Percentiles rank a stretch among this genome's conserved stretches.
phyloP scores from a whole-genome alignment of 1,140 invertebrate genomes.

The Limonius californicus region DNA sequence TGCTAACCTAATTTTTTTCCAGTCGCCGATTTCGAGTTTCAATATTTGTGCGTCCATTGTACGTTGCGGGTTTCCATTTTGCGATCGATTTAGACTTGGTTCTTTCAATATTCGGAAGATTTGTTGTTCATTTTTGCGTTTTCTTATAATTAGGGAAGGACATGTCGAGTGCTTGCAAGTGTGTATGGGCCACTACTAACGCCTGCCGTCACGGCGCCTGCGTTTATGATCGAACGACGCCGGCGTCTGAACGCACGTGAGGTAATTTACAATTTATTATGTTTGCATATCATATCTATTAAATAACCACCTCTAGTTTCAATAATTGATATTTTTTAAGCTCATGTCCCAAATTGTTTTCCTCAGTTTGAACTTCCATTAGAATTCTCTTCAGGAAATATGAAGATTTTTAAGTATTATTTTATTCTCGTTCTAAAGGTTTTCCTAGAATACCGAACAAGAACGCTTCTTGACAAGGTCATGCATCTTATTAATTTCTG shows the following conservation, averaged over 20 bases:
- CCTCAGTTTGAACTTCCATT: no score
- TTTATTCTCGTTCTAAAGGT: no score
- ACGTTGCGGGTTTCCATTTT: background rate
- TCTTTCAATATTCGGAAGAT: background rate
- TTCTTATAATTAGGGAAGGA: background rate
- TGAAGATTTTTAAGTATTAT: no score
- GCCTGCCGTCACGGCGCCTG: background rate
- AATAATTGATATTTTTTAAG: no score
- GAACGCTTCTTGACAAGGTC: no score
- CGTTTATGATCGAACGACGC: slow-evolving; percentile 7
- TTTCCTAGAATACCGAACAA: no score
- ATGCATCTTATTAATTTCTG: no score
- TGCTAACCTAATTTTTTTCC: background rate
- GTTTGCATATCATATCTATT: background rate
- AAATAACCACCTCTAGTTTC: no score
- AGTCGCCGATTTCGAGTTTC: background rate
- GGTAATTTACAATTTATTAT: slow-evolving; percentile 2
- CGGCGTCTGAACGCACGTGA: slow-evolving; percentile 5
- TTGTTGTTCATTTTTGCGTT: background rate
- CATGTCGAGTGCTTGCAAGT: slow-evolving; percentile 3
- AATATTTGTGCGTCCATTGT: background rate
- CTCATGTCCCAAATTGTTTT: no score
- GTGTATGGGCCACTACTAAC: slow-evolving; percentile 3
- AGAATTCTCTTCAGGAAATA: no score
- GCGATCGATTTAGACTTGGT: background rate